These are phyloP conservation scores for Mythimna ferrago DNA, from an alignment of 2,888 invertebrate genomes.

Conservation along the genomic window DNA sequence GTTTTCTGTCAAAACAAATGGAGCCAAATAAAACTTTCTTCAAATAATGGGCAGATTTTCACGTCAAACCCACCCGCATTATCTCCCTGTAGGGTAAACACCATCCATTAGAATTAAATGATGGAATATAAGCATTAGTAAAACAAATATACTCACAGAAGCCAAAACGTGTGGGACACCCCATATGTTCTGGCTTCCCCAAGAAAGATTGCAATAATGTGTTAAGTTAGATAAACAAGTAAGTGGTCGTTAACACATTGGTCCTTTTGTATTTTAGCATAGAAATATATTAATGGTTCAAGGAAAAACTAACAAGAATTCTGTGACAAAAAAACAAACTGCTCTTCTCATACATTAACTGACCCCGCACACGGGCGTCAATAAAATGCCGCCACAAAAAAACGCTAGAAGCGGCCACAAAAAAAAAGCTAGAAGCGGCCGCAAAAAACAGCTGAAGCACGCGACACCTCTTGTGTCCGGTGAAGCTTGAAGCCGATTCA, in stretches of 20 bases:
- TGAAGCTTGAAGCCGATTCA: too few relatives aligned
- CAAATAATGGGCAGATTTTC: background rate
- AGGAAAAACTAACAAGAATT: background rate
- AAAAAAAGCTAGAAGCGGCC: too few relatives aligned
- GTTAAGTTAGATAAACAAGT: constrained; percentile 12
- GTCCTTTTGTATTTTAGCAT: background rate
- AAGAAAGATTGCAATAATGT: constrained; percentile 27
- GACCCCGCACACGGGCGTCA: too few relatives aligned
- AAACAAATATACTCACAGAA: constrained; percentile 31
- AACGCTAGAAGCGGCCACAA: too few relatives aligned
- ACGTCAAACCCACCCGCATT: background rate
- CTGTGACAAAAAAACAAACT: background rate
- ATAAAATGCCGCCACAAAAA: too few relatives aligned
- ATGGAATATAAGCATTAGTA: constrained; percentile 37
- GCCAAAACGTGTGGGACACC: constrained; percentile 19
- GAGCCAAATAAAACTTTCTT: background rate
- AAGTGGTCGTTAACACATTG: background rate
- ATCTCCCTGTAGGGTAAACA: constrained; percentile 39
- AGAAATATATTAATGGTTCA: background rate
- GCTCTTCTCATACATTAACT: too few relatives aligned
- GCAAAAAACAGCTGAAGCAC: too few relatives aligned
- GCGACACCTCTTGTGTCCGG: too few relatives aligned
- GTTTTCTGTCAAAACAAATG: background rate
- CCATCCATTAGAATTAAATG: constrained; percentile 44
- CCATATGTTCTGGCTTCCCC: too few relatives aligned